A percentile compares a stretch with the other conserved stretches of the same genome.
Conservation (phyloP, 2,888 invertebrate genomes). For the Chymomyza procnemis region DNA sequence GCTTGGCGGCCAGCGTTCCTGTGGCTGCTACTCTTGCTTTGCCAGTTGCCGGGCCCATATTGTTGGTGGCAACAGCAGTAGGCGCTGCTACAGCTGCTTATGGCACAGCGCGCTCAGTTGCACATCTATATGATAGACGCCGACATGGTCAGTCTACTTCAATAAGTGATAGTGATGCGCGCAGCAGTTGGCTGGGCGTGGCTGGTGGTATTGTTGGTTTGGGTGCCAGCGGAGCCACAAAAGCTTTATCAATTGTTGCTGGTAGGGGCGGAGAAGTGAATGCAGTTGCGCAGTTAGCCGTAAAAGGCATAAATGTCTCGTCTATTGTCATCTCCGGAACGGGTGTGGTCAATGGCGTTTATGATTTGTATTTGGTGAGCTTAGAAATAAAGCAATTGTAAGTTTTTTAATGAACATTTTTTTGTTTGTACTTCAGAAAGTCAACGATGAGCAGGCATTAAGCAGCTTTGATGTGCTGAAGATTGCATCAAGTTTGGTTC, state of each 20-base stretch:
- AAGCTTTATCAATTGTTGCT: conserved; percentile 31
- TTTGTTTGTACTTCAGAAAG: conserved; percentile 42
- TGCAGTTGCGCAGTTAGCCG: conserved; percentile 49
- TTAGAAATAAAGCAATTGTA: background rate
- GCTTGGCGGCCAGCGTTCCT: conserved; percentile 53
- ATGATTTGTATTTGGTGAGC: conserved; percentile 61
- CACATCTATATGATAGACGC: conserved; percentile 51
- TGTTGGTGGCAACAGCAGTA: conserved; percentile 52
- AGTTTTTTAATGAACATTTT: background rate
- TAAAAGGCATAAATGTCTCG: conserved; percentile 62
- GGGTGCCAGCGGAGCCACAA: conserved; percentile 62
- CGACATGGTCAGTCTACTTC: conserved; percentile 62
- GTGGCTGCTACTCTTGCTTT: conserved; percentile 49
- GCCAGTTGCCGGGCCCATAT: conserved; percentile 51
- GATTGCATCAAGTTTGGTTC: conserved; percentile 63
- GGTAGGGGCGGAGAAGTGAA: conserved; percentile 41
- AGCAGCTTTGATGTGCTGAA: conserved; percentile 55
- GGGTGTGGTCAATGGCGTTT: conserved; percentile 58
- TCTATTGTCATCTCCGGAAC: conserved; percentile 64
- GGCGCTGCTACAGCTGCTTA: conserved; percentile 56
- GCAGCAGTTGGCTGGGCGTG: conserved; percentile 68
- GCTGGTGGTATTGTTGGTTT: conserved; percentile 60
- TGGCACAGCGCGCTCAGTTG: conserved; percentile 53
- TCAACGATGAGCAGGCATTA: conserved; percentile 56
- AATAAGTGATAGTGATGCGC: conserved; percentile 56